Base-by-base conservation (phyloP, 2,888 invertebrate species). In the Pristionchus arcanus region DNA sequence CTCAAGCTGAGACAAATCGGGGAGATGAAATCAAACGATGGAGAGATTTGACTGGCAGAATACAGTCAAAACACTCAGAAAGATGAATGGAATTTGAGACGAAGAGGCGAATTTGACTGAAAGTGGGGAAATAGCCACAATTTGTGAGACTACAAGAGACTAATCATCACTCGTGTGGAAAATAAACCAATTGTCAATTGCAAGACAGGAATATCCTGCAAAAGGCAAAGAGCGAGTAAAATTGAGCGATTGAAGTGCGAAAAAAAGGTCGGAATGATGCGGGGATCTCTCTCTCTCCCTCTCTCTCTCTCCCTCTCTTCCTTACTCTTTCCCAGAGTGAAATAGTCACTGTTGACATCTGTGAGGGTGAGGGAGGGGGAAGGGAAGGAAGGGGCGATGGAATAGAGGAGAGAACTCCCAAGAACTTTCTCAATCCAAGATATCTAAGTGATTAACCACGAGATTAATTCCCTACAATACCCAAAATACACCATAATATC, bases 281-380 rank as follows among this genome's bases (percentile, higher is more conserved):
- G 42, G 42, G 42, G 49, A 19, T 42, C 63, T 16, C 63, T 63
- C 63, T n/a, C n/a, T n/a, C 37, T 74, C 37, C 25, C 74, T 71
- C 31, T 42, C 42, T 49, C 77, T 42, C 77, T 42, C 77, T 74
- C 37, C 21, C 49, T 77, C 77, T 42, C 77, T 42, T 42, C 34
- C 77, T 59, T 77, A 77, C 77, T 77, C 77, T 77, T 77, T 77
- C 77, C 77, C 77, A 77, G 77, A 77, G 74, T 74, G 74, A 74
- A 74, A 74, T 31, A 77, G 77, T 77, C 77, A 77, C 77, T 77
- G 77, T 77, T 77, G 77, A 77, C 77, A 77, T 77, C 77, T 77
- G 77, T 77, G 77, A 42, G 77, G 11, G 77, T n/a, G n/a, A n/a
- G n/a, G n/a, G n/a, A n/a, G n/a, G 1, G 21, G 74, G n/a, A 19